Percentiles rank a stretch among this genome's conserved stretches.
These are phyloP conservation scores for Caenorhabditis sp. DNA, from an alignment of 2,888 invertebrate species.

Conservation along the genomic window DNA sequence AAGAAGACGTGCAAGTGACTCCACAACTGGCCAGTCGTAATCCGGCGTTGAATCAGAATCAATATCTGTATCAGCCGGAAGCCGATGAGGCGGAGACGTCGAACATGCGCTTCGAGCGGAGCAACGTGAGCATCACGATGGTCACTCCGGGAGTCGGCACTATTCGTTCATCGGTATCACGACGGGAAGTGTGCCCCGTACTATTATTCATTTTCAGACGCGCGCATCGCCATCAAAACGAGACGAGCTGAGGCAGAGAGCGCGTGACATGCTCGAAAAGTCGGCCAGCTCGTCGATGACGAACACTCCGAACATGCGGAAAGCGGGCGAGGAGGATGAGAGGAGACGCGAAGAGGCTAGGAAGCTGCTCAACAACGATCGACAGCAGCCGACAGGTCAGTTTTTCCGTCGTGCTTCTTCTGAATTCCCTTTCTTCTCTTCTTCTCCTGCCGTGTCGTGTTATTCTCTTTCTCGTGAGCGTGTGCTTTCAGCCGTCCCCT, in stretches of 20 bases:
- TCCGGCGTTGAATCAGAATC: slow-evolving; percentile 5
- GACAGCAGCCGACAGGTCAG: slow-evolving; percentile 16
- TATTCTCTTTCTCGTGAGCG: neutral
- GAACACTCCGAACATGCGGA: neutral
- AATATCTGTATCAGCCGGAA: slow-evolving; percentile 1
- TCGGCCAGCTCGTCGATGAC: slow-evolving; percentile 23
- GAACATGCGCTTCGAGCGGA: slow-evolving; percentile 41
- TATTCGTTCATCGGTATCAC: slow-evolving; percentile 47
- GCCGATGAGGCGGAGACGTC: slow-evolving; percentile 49
- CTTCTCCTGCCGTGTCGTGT: neutral
- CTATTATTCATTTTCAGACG: slow-evolving; percentile 13
- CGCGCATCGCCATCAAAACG: slow-evolving; percentile 55
- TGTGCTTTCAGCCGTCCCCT: slow-evolving; percentile 39
- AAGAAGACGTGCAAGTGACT: slow-evolving; percentile 8
- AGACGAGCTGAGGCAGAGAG: slow-evolving; percentile 64
- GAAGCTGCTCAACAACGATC: slow-evolving; percentile 58
- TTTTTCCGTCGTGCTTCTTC: neutral
- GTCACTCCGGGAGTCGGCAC: slow-evolving; percentile 51
- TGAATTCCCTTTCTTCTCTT: neutral
- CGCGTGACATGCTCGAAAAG: slow-evolving; percentile 69
- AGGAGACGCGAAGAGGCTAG: slow-evolving; percentile 64
- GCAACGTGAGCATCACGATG: slow-evolving; percentile 49
- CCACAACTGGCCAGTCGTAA: slow-evolving; percentile 34
- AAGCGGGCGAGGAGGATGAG: slow-evolving; percentile 35
- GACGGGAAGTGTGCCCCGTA: neutral